Conservation (phyloP, 2,797 vertebrate species). For the Paedocypris micromegethes region DNA sequence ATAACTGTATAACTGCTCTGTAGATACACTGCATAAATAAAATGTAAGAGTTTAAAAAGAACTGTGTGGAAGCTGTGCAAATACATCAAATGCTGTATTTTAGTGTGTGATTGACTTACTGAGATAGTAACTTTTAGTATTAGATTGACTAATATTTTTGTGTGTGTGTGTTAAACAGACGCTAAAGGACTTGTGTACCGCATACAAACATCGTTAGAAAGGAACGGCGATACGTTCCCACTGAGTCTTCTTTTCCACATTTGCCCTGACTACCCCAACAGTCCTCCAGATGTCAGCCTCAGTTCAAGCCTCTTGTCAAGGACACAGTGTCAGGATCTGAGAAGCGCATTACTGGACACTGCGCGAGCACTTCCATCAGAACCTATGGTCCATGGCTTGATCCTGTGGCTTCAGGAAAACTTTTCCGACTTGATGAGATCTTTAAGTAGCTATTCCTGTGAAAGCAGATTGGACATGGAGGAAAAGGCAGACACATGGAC, state of each 20-base stretch:
- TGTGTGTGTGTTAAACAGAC: constrained; percentile 24
- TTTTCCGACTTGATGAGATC: constrained; percentile 49
- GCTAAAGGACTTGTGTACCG: constrained; percentile 45
- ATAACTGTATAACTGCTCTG: too few relatives aligned
- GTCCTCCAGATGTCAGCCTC: constrained; percentile 74
- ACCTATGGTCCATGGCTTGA: constrained; percentile 75
- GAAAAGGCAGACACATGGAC: constrained; percentile 59
- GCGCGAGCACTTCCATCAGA: constrained; percentile 64
- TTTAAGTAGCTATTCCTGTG: neutral
- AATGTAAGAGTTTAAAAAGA: too few relatives aligned
- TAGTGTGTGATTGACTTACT: too few relatives aligned
- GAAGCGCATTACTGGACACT: constrained; percentile 64
- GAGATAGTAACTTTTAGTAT: too few relatives aligned
- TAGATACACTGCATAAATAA: too few relatives aligned
- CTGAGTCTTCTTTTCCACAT: constrained; percentile 75
- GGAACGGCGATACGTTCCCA: constrained; percentile 18
- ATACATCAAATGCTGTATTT: too few relatives aligned
- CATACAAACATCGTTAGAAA: constrained; percentile 41
- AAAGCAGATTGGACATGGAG: neutral
- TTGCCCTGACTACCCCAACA: constrained; percentile 71
- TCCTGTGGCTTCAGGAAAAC: constrained; percentile 75
- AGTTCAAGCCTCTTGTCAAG: constrained; percentile 72
- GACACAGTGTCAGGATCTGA: constrained; percentile 66
- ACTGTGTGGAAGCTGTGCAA: too few relatives aligned
- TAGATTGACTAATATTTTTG: too few relatives aligned